phyloP scores from a whole-genome alignment of 2,888 invertebrate species.

The Esperia sulphurella region DNA sequence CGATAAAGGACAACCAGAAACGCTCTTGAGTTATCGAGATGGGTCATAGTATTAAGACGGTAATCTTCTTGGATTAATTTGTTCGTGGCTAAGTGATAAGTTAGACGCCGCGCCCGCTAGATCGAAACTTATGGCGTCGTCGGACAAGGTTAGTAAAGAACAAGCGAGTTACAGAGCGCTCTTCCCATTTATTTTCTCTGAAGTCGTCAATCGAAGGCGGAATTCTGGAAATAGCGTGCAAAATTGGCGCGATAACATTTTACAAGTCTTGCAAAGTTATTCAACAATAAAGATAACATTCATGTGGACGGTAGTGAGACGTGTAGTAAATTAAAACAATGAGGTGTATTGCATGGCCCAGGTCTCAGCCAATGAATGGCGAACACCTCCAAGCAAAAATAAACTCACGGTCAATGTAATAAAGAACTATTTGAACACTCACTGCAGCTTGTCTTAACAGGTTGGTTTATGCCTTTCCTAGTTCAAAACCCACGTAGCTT shows the following conservation, averaged over 20 bases:
- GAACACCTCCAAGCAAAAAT: conserved; percentile 28
- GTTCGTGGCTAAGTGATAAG: conserved; percentile 70
- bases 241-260: conserved; percentile 26
- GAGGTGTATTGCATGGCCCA: conserved; percentile 35
- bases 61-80: conserved; percentile 71
- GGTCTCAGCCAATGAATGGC: conserved; percentile 23
- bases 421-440: conserved; percentile 33
- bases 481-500: conserved; percentile 54
- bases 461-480: conserved; percentile 50
- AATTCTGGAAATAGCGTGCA: conserved; percentile 25
- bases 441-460: conserved; percentile 43
- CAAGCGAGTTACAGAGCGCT: conserved; percentile 27
- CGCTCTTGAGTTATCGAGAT: conserved; percentile 64
- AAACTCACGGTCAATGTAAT: conserved; percentile 31
- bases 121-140: conserved; percentile 48
- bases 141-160: conserved; percentile 37
- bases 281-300: conserved; percentile 49
- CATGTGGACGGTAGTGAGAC: conserved; percentile 40
- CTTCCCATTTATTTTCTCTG: conserved; percentile 29
- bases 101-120: conserved; percentile 39
- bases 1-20: conserved; percentile 61
- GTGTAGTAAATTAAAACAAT: conserved; percentile 58
- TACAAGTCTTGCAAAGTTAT: conserved; percentile 36
- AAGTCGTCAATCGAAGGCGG: conserved; percentile 31
- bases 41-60: conserved; percentile 61